Percentiles rank a stretch among this genome's conserved stretches.
Conservation (phyloP, 2,888 invertebrate species). For the Meteorus cinctellus region DNA sequence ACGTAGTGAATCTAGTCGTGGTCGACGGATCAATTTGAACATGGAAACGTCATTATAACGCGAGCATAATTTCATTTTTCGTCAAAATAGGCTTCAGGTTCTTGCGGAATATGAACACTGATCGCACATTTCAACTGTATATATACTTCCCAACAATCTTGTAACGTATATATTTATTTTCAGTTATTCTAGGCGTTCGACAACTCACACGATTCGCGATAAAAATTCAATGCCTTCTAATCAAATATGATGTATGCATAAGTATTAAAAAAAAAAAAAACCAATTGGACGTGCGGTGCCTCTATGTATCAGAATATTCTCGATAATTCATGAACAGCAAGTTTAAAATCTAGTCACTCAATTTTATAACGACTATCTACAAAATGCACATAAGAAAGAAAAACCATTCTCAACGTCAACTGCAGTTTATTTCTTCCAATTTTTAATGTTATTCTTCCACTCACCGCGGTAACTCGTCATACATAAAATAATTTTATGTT, state of each 20-base stretch:
- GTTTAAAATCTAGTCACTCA: conserved; percentile 14
- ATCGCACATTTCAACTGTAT: not conserved
- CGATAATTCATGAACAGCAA: not conserved
- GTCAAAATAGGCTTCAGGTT: not conserved
- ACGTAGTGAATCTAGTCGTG: conserved; percentile 48
- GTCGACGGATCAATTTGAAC: conserved; percentile 66
- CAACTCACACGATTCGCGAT: conserved; percentile 32
- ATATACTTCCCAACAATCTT: not conserved
- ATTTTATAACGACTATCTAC: conserved; percentile 34
- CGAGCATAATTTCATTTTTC: conserved; percentile 22
- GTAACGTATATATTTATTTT: not conserved
- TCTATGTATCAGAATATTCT: not conserved
- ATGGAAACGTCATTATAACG: conserved; percentile 74
- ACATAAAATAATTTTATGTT: not conserved
- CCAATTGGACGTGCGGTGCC: conserved; percentile 18
- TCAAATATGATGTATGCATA: conserved; percentile 27
- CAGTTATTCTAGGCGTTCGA: conserved; percentile 1
- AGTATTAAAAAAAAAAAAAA: not conserved
- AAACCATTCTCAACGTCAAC: conserved; percentile 22
- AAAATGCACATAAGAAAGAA: conserved; percentile 44
- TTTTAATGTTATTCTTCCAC: not conserved
- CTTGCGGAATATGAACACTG: not conserved
- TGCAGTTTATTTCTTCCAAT: conserved; percentile 4
- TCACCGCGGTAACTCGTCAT: not conserved
- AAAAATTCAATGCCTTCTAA: conserved; percentile 36